These are phyloP conservation scores for Drosophila cardini DNA, from an alignment of 1,140 invertebrate genomes.

Conservation along the genomic window DNA sequence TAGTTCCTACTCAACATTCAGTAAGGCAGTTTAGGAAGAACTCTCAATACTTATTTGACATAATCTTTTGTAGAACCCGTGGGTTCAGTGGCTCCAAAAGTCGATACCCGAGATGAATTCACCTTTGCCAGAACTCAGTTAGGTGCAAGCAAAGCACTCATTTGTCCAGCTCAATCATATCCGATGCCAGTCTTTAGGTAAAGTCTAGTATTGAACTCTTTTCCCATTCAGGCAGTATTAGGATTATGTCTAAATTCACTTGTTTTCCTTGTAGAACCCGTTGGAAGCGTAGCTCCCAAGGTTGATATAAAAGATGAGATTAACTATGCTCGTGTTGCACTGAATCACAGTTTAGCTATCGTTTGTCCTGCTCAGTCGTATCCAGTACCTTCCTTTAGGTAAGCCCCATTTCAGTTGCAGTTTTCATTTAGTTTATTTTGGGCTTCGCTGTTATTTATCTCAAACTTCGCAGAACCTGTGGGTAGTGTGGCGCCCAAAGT, in stretches of 20 bases:
- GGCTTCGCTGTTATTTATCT: not conserved
- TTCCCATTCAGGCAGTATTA: conserved; percentile 49
- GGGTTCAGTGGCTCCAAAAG: conserved; percentile 89
- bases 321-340: conserved; percentile 63
- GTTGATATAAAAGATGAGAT: conserved; percentile 85
- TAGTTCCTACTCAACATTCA: conserved; percentile 65
- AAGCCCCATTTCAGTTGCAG: conserved; percentile 63
- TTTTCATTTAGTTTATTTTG: not conserved
- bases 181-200: conserved; percentile 88
- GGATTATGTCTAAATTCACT: not conserved
- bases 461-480: conserved; percentile 88
- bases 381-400: conserved; percentile 88
- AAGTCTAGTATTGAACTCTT: conserved; percentile 17
- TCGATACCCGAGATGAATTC: conserved; percentile 85
- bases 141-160: conserved; percentile 85
- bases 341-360: conserved; percentile 85
- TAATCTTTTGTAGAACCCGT: conserved; percentile 87
- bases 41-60: not conserved
- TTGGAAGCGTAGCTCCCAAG: conserved; percentile 89
- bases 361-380: conserved; percentile 88
- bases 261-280: conserved; percentile 86
- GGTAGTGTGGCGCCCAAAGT: conserved; percentile 91
- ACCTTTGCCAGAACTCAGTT: conserved; percentile 84
- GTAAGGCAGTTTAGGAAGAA: not conserved
- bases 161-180: conserved; percentile 89